Conservation (phyloP, 1,140 invertebrate species). For the Drosophila kanapiae region DNA sequence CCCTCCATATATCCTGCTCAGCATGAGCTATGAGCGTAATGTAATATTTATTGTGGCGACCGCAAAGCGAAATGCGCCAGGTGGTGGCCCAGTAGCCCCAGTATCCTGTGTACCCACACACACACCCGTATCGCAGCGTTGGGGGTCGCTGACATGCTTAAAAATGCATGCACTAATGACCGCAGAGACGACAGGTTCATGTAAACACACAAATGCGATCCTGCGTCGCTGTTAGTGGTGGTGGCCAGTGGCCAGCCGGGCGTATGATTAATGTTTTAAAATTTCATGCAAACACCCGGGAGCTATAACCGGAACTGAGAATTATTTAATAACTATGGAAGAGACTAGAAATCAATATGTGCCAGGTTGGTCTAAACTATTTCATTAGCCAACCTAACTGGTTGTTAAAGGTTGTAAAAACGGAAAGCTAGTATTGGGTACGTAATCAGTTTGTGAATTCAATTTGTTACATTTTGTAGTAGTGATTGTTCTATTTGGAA, state of each 20-base stretch:
- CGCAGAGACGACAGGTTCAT: conserved; percentile 39
- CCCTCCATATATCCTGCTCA: background rate
- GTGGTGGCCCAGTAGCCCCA: background rate
- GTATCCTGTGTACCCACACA: conserved; percentile 9
- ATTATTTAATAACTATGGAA: conserved; percentile 5
- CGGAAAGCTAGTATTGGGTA: background rate
- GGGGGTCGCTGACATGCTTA: conserved; percentile 38
- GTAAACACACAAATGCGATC: conserved; percentile 27
- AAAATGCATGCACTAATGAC: conserved; percentile 54
- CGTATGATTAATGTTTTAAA: conserved; percentile 51
- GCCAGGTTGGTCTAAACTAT: background rate
- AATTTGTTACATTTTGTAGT: background rate
- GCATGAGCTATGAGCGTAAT: conserved; percentile 5
- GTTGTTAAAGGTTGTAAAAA: background rate
- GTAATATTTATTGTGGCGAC: conserved; percentile 24
- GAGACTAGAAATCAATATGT: conserved; percentile 20
- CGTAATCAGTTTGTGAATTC: background rate
- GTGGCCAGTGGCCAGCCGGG: conserved; percentile 8
- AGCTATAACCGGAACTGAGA: background rate
- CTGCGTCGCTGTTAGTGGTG: background rate
- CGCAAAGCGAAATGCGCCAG: conserved; percentile 8
- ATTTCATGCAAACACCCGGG: conserved; percentile 12
- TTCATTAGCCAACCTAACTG: conserved; percentile 5
- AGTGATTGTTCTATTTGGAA: background rate
- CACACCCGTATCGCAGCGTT: conserved; percentile 1